These are phyloP conservation scores for Caenorhabditis sp. DNA, from an alignment of 2,888 invertebrate species.

Conservation along the genomic window DNA sequence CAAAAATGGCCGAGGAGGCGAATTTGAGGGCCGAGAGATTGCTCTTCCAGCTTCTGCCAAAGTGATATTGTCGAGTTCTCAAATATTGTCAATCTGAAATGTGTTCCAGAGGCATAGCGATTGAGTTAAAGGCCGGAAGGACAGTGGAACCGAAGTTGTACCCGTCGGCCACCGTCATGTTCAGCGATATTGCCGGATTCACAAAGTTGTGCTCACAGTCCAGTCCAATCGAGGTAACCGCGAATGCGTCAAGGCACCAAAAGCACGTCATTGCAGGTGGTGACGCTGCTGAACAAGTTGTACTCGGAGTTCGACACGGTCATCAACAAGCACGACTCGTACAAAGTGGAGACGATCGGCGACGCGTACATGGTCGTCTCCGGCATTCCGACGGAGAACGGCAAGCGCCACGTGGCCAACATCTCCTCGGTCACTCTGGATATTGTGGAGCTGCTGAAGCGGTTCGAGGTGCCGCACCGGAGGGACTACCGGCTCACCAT, in stretches of 20 bases:
- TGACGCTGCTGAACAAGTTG: conserved; percentile 67
- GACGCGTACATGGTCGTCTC: conserved; percentile 71
- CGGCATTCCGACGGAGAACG: conserved; percentile 68
- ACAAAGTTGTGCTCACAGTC: conserved; percentile 62
- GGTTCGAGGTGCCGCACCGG: conserved; percentile 61
- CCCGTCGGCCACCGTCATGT: conserved; percentile 75
- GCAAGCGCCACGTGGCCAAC: conserved; percentile 62
- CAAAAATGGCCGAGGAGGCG: conserved; percentile 65
- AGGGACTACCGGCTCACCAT: conserved; percentile 48
- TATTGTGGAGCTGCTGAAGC: conserved; percentile 48
- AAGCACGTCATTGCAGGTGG: conserved; percentile 50
- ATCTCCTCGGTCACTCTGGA: conserved; percentile 60
- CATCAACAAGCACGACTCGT: conserved; percentile 67
- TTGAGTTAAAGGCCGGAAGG: conserved; percentile 73
- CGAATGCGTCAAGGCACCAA: not conserved
- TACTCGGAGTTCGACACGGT: conserved; percentile 76
- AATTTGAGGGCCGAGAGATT: conserved; percentile 62
- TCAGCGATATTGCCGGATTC: conserved; percentile 66
- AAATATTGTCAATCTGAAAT: not conserved
- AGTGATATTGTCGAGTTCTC: conserved; percentile 20
- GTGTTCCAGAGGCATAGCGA: conserved; percentile 70
- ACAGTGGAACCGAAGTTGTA: conserved; percentile 73
- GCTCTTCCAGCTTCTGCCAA: conserved; percentile 65
- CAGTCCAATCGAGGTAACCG: conserved; percentile 56
- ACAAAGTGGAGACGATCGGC: conserved; percentile 71